Evolutionary conservation across 2,888 invertebrate genomes (phyloP).

Genomic region (Mesopsocus fuscifrons): DNA sequence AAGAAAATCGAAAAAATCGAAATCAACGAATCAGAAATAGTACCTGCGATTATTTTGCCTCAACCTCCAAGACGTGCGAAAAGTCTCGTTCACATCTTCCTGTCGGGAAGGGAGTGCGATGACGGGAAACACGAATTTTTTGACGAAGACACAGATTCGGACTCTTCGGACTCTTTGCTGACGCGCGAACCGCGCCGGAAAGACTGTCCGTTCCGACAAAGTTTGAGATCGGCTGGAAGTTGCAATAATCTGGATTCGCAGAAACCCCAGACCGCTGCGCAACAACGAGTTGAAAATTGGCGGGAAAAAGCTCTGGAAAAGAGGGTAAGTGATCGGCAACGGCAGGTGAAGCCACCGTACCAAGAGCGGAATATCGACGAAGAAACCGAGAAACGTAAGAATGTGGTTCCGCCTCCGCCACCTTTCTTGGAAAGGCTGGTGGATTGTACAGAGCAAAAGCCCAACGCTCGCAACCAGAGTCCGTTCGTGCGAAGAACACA

Average conservation of each 20-base stretch:
- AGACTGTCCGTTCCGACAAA: background rate
- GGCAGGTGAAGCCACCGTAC: background rate
- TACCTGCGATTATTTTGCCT: conserved; percentile 58
- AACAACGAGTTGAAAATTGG: background rate
- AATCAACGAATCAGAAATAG: conserved; percentile 41
- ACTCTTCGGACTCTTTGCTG: conserved; percentile 46
- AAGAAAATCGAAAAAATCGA: background rate
- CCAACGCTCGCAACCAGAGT: background rate
- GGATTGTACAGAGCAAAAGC: background rate
- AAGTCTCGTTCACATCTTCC: conserved; percentile 47
- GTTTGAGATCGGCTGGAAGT: background rate
- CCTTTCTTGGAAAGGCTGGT: background rate
- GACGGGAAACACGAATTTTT: conserved; percentile 19
- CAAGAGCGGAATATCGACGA: conserved; percentile 1
- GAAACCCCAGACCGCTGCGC: background rate
- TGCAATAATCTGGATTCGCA: background rate
- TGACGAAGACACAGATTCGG: conserved; percentile 28
- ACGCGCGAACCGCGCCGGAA: conserved; percentile 24
- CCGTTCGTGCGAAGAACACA: conserved; percentile 5
- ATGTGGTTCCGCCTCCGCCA: background rate
- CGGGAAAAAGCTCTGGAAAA: background rate
- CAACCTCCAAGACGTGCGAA: conserved; percentile 61
- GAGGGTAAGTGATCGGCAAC: background rate
- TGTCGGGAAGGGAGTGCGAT: conserved; percentile 25
- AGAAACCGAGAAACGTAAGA: background rate